Conservation (phyloP, 2,888 invertebrate genomes). For the Apodemia zela region DNA sequence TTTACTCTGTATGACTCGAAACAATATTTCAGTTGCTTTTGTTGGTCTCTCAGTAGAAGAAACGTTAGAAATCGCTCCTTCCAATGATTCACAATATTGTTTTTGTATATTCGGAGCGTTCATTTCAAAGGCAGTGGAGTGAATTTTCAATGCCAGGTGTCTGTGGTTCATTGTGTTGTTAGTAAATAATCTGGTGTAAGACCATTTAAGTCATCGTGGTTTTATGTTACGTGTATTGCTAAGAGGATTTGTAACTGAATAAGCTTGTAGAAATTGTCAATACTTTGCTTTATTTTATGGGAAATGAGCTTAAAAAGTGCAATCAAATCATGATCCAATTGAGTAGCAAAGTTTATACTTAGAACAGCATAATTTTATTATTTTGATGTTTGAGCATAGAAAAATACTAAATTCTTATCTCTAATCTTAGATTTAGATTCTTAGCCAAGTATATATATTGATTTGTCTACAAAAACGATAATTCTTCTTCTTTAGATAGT, state of each 20-base stretch:
- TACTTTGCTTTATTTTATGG: too few relatives aligned
- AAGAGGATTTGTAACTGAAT: conserved; percentile 5
- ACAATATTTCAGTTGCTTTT: conserved; percentile 20
- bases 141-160: conserved; percentile 50
- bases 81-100: conserved; percentile 57
- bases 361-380: too few relatives aligned
- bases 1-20: conserved; percentile 26
- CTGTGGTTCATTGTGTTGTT: conserved; percentile 6
- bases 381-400: too few relatives aligned
- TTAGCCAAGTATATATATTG: too few relatives aligned
- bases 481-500: too few relatives aligned
- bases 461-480: too few relatives aligned
- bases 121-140: conserved; percentile 49
- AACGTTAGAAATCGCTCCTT: conserved; percentile 27
- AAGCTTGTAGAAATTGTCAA: neutral
- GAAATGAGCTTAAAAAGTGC: too few relatives aligned
- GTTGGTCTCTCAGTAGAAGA: conserved; percentile 15
- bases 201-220: neutral
- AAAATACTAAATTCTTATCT: too few relatives aligned
- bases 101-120: conserved; percentile 52
- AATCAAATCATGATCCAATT: too few relatives aligned
- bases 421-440: too few relatives aligned
- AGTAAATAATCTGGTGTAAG: neutral
- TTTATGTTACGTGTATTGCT: neutral
- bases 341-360: too few relatives aligned